Base-by-base conservation (phyloP, 2,888 invertebrate species). In the Caenorhabditis virilis region DNA sequence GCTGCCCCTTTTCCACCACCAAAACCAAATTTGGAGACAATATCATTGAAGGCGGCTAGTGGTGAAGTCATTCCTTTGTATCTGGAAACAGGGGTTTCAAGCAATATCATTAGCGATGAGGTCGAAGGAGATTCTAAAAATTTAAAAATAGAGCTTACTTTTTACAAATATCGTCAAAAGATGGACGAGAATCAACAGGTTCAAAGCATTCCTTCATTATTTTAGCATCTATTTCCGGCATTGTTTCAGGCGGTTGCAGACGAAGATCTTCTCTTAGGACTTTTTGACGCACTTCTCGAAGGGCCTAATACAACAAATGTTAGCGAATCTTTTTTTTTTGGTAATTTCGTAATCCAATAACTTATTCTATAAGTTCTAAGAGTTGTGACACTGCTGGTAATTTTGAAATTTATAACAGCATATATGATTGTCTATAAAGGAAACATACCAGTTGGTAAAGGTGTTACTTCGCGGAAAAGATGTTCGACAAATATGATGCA, bases 151-250 rank as follows among this genome's bases (percentile, higher is more conserved):
- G n/a, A 42, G 27, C 43, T 4, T n/a, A 63, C 63, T 50, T 57
- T 41, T 47, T 36, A 27, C 57, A 63, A 26, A 63, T 22, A 36
- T 58, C 45, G 9, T 6, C 27, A 47, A 63, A 63, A 16, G 48
- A 38, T 6, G 36, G 20, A 36, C 63, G 13, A 1, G 18, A 45
- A 4, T 63, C 58, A 13, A 50, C 54, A 16, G 49, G 36, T 23
- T 57, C 66, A 41, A 72, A 72, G 35, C 69, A 69, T 52, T 52
- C 35, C 41, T 47, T 22, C 69, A 69, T 69, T 0, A 69, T 20
- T 26, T 43, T 50, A 11, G 20, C 39, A 18, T 65, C 69, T 13
- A 49, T 46, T 13, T 43, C 45, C 13, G 61, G 48, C 62, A 61
- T 69, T 6, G 52, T 58, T 13, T 13, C 26, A 2, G 69, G 69